Evolutionary conservation across 1,140 invertebrate genomes (phyloP), one percentile per base, ranked within the genome.

Genomic region (Ooceraea biroi): DNA sequence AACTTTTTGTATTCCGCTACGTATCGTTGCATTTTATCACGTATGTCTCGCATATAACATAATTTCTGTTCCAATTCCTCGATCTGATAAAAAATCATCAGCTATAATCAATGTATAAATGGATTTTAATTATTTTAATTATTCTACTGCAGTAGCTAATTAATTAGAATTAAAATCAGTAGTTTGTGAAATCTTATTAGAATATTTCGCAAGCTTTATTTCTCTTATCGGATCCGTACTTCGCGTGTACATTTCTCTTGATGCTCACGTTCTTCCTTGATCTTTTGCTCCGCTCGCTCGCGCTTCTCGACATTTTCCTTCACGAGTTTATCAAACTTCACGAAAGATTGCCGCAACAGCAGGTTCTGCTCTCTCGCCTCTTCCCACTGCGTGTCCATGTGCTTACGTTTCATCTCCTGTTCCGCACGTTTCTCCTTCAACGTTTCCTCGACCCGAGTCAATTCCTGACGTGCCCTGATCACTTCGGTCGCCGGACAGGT

Each of bases 291-390:
- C 5, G 95, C 95, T 11, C 95, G 92, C 46, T 95, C 94, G 8
- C 95, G 94, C 83, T 96, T 96, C 69, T 95, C 95, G 65, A 95
- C 92, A 85, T 96, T 96, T 80, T 96, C 95, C 69, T 94, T 93
- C 0, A 96, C 94, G 80, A 96, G 95, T 92, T 95, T 95, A 85
- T 96, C 95, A 87, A 95, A 96, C 71, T 95, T 95, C 27, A 95
- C 94, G 84, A 96, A 95, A 2, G 95, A 95, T 52, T 95, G 91
- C 60, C 95, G 94, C 7, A 96, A 83, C 19, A 94, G 73, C 36
- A 93, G 78, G 85, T 95, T 94, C 71, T 95, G 95, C 0, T 91
- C 89, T 3, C 93, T 90, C 30, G 96, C 88, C 0, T 95, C 94
- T 12, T 93, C 83, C 95, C 95, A 96, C 71, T 95, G 93, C 57